Percentiles rank a stretch among this genome's conserved stretches.
Conservation (phyloP, 2,797 vertebrate genomes). For the Danio kyathit region DNA sequence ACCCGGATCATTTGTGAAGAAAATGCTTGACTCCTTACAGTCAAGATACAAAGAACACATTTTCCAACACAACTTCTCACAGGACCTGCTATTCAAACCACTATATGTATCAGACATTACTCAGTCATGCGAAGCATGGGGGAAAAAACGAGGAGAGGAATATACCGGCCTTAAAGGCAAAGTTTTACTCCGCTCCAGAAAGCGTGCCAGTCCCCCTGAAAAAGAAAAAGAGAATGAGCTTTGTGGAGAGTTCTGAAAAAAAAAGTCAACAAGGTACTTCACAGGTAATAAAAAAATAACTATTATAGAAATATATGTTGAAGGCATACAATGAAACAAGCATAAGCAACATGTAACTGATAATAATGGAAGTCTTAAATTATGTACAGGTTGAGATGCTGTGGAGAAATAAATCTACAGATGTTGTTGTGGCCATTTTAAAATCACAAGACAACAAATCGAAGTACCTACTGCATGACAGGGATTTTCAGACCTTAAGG, state of each 20-base stretch:
- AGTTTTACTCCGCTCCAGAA: background rate
- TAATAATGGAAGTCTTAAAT: too few species aligned
- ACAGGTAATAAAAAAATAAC: background rate
- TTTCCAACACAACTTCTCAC: constrained; percentile 33
- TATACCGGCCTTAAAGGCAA: background rate
- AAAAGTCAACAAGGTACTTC: background rate
- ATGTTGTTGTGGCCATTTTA: background rate
- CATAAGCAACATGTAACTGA: background rate
- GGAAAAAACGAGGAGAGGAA: background rate
- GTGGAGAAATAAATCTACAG: constrained; percentile 8
- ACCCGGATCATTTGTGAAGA: constrained; percentile 22
- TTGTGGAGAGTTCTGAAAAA: too few species aligned
- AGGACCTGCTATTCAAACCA: background rate
- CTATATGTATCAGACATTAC: background rate
- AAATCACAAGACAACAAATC: background rate
- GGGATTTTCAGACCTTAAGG: constrained; percentile 14
- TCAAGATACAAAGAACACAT: constrained; percentile 36
- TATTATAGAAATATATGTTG: background rate
- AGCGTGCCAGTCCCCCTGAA: background rate
- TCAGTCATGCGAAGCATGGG: too few species aligned
- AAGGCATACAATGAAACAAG: background rate
- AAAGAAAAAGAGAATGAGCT: too few species aligned
- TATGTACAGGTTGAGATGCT: constrained; percentile 8
- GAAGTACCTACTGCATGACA: constrained; percentile 10
- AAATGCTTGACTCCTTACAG: constrained; percentile 22